A percentile compares a stretch with the other conserved stretches of the same genome.
phyloP scores from a whole-genome alignment of 1,140 invertebrate species.

The Microvelia longipes region DNA sequence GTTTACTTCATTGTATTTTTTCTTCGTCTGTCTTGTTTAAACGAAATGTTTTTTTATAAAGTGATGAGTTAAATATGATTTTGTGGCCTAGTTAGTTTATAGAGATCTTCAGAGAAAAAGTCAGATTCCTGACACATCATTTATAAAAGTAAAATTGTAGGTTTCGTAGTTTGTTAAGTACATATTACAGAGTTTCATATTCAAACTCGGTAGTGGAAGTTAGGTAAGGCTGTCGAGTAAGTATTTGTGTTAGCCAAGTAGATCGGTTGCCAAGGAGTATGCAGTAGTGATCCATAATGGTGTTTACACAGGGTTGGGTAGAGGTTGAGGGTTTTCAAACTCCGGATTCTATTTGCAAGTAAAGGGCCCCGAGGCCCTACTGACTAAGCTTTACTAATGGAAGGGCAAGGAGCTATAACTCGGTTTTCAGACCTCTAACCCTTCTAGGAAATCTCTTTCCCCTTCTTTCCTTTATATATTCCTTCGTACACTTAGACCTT shows the following conservation, averaged over 20 bases:
- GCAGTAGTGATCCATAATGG: not conserved
- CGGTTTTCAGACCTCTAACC: not conserved
- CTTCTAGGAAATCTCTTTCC: not conserved
- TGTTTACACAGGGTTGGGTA: not conserved
- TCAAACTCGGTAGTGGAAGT: not conserved
- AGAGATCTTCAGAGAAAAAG: too few relatives aligned
- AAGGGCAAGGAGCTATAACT: not conserved
- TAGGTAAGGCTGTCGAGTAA: not conserved
- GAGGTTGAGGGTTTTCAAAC: not conserved
- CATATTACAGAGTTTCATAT: too few relatives aligned
- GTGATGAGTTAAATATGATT: too few relatives aligned
- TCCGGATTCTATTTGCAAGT: not conserved
- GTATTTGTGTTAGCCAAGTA: not conserved
- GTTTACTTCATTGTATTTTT: too few relatives aligned
- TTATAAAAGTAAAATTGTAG: too few relatives aligned
- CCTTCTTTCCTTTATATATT: not conserved
- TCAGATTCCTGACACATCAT: too few relatives aligned
- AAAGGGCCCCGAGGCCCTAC: not conserved
- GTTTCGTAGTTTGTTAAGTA: too few relatives aligned
- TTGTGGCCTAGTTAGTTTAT: too few relatives aligned
- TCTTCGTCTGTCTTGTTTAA: too few relatives aligned
- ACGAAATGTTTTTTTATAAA: too few relatives aligned
- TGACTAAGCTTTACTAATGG: not conserved
- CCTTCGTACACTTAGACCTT: not conserved
- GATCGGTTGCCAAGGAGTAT: not conserved